Percentiles rank a stretch among this genome's conserved stretches.
Evolutionary conservation across 92 coral and sea anemone genomes (phyloP).

Genomic region (Zoanthus sociatus): DNA sequence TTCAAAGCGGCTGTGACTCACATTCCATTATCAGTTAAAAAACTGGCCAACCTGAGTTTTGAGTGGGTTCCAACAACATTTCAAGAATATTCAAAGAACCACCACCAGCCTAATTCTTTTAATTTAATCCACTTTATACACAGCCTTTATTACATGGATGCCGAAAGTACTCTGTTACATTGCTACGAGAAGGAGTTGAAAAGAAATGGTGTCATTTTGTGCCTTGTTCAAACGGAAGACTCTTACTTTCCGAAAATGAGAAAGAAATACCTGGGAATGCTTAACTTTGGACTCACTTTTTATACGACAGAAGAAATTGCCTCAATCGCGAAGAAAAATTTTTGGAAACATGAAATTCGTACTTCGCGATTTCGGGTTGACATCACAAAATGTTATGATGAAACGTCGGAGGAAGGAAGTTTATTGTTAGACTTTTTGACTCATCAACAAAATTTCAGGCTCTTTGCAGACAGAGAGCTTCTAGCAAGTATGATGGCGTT

Average conservation of each 20-base stretch:
- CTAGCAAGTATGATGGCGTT: slow-evolving; percentile 43
- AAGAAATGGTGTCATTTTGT: slow-evolving; percentile 61
- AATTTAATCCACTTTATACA: slow-evolving; percentile 63
- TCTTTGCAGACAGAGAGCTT: slow-evolving; percentile 30
- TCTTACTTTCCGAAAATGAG: slow-evolving; percentile 47
- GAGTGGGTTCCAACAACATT: slow-evolving; percentile 65
- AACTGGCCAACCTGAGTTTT: slow-evolving; percentile 53
- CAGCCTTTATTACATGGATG: slow-evolving; percentile 64
- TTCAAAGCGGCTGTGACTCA: slow-evolving; percentile 45
- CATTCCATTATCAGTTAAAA: slow-evolving; percentile 51
- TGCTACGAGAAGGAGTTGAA: slow-evolving; percentile 53
- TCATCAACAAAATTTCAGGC: slow-evolving; percentile 46
- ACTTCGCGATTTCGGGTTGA: slow-evolving; percentile 59
- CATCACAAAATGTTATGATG: slow-evolving; percentile 60
- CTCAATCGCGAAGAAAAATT: slow-evolving; percentile 58
- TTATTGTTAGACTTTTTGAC: slow-evolving; percentile 45
- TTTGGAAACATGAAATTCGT: slow-evolving; percentile 59
- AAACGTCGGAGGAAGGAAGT: slow-evolving; percentile 45
- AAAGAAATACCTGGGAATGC: slow-evolving; percentile 50
- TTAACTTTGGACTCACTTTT: slow-evolving; percentile 34
- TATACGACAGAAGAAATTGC: slow-evolving; percentile 58
- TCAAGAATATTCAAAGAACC: slow-evolving; percentile 50
- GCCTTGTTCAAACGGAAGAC: slow-evolving; percentile 61
- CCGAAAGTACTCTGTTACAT: slow-evolving; percentile 56
- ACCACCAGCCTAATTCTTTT: slow-evolving; percentile 43